Evolutionary conservation across 2,888 invertebrate genomes (phyloP), one percentile per base, ranked within the genome.

Genomic region (Andrena trimmerana): DNA sequence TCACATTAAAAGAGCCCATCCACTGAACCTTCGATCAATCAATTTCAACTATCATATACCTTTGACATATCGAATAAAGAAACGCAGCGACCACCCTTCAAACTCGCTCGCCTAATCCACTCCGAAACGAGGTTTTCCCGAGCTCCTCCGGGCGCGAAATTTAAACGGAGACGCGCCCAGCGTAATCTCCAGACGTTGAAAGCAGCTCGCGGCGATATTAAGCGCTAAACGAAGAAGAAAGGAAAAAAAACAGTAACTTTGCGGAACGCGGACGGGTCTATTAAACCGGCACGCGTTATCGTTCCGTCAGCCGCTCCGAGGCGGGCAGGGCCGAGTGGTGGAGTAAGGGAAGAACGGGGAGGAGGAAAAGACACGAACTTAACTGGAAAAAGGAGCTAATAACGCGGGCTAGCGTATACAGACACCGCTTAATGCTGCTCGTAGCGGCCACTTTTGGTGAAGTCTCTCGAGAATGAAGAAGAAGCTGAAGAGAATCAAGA

Each of bases 321-420:
- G 20, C 24, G 24, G 42, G 24, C 20, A 48, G 31, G 42, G 36
- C 16, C 29, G 16, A 16, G 20, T 4, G 33, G 27, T 8, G 20
- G 20, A 1, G 42, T 13, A 16, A 13, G 1, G 36, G 4, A 20
- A 8, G 13, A 33, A 50, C 20, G 16, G 16, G 54, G 36, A 33
- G 50, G 13, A 68, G 33, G 42, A 54, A 59, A 70, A 42, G 68
- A 71, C 71, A 59, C 60, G 83, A 75, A 66, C 57, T 83, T 81
- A 83, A 81, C 71, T 70, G 81, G 73, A 84, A 70, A 71, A 78
- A 74, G 84, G 75, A 77, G 83, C 78, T 84, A 84, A 84, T 84
- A 84, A 83, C 75, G 72, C 65, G 60, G 72, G 72, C 77, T 52
- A 78, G 59, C 78, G 84, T 82, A 78, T 74, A 84, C 78, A 78